Evolutionary conservation across 2,113 vertebrate species (phyloP), one percentile per base, ranked within the genome.

Genomic region (Microtus oregoni): DNA sequence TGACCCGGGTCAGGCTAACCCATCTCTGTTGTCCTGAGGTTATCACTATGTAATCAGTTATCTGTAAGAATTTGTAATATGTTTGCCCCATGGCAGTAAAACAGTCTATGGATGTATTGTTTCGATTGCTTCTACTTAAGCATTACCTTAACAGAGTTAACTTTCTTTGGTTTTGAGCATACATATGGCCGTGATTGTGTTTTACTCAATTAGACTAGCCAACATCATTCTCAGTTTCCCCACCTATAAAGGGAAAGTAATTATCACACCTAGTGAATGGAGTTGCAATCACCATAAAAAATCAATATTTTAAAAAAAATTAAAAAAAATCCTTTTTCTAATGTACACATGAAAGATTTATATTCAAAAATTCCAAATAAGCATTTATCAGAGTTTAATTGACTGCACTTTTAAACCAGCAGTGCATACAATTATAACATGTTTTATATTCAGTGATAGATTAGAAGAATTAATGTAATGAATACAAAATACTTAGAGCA

Each of bases 381-480:
- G 35, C 7, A 94, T 38, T 91, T 85, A 87, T 7, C 28, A 75
- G 67, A 24, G 8, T 82, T 96, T 65, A 94, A 81, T 20, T 95
- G 58, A 89, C 10, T 85, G 15, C 8, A 65, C 55, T 87, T 94
- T 89, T 68, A 17, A 22, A 26, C 3, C 78, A 67, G 1, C 20
- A 8, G 9, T 38, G 58, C 11, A 79, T 68, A 19, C 61, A 81
- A 91, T 44, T 58, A 65, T 70, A 63, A 3, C 24, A 93, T 26
- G 5, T 19, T 63, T 94, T 92, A 44, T 75, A 75, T 15, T 88
- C 17, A 67, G 4, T 68, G 38, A 32, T 83, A 82, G 12, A 38
- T 85, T 92, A 86, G 58, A 77, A 85, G 28, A 95, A 96, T 89
- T 26, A 89, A 77, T 55, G 3, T 89, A 70, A 92, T 88, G 65